phyloP scores from a whole-genome alignment of 2,797 vertebrate species.

The Mus caroli region DNA sequence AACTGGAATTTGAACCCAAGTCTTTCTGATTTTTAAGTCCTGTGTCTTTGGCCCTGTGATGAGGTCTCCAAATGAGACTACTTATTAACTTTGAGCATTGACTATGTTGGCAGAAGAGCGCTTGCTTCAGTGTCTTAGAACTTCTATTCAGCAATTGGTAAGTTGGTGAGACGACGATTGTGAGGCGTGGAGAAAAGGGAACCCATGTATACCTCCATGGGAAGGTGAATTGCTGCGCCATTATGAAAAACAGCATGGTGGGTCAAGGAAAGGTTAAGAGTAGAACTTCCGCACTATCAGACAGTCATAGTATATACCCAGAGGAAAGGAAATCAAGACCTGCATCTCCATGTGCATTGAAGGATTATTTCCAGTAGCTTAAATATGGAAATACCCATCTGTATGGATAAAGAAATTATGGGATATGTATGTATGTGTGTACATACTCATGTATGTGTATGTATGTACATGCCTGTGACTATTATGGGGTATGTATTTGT shows the following conservation, averaged over 20 bases:
- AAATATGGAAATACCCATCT: neutral
- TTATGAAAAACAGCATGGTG: neutral
- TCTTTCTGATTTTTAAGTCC: neutral
- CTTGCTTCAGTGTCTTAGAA: neutral
- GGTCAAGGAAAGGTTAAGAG: neutral
- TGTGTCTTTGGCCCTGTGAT: neutral
- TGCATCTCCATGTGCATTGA: neutral
- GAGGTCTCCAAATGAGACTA: neutral
- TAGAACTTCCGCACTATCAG: neutral
- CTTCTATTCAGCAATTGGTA: neutral
- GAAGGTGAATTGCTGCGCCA: neutral
- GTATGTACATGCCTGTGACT: too few relatives aligned
- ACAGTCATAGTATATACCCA: neutral
- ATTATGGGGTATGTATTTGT: neutral
- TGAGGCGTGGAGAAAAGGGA: neutral
- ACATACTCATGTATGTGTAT: too few relatives aligned
- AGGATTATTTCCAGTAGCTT: neutral
- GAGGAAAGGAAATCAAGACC: neutral
- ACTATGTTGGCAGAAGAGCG: neutral
- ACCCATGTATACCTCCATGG: neutral
- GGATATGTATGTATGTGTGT: neutral
- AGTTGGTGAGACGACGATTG: neutral
- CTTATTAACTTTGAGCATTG: neutral
- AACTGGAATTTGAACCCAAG: neutral
- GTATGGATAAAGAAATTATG: neutral